Conservation (phyloP, 2,888 invertebrate genomes). For the Pristionchus entomophagus region DNA sequence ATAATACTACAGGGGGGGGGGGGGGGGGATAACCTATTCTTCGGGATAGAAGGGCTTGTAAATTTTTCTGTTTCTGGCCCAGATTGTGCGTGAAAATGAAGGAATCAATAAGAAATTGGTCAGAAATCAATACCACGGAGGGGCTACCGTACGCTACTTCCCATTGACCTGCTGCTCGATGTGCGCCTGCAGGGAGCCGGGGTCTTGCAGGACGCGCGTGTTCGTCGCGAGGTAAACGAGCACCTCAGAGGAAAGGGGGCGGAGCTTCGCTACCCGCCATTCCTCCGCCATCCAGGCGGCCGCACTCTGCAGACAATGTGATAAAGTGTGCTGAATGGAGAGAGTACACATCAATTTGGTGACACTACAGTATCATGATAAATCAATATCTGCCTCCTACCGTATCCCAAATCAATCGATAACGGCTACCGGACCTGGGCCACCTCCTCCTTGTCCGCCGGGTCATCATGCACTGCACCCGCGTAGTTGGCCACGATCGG, state of each 20-base stretch:
- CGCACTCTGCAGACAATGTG: constrained; percentile 52
- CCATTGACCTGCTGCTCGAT: constrained; percentile 57
- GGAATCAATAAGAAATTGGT: too few relatives aligned
- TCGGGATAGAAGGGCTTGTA: too few relatives aligned
- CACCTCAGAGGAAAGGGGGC: constrained; percentile 70
- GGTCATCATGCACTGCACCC: constrained; percentile 55
- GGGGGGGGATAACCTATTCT: neutral
- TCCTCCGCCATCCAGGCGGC: constrained; percentile 60
- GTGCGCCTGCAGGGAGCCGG: constrained; percentile 58
- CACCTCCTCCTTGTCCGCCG: constrained; percentile 52
- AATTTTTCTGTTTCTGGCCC: too few relatives aligned
- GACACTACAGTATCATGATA: too few relatives aligned
- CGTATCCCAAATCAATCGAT: constrained; percentile 28
- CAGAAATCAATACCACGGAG: neutral
- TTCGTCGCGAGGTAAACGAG: constrained; percentile 70
- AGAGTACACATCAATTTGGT: too few relatives aligned
- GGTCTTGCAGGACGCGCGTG: constrained; percentile 62
- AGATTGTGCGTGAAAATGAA: too few relatives aligned
- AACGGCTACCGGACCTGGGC: constrained; percentile 50
- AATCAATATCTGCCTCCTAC: constrained; percentile 46
- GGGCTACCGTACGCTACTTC: constrained; percentile 1
- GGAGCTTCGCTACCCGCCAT: constrained; percentile 65
- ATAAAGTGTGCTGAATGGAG: too few relatives aligned
- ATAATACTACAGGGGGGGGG: neutral
- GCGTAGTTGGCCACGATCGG: constrained; percentile 58